Evolutionary conservation across 2,113 vertebrate genomes (phyloP).

Genomic region (Piprites chloris): DNA sequence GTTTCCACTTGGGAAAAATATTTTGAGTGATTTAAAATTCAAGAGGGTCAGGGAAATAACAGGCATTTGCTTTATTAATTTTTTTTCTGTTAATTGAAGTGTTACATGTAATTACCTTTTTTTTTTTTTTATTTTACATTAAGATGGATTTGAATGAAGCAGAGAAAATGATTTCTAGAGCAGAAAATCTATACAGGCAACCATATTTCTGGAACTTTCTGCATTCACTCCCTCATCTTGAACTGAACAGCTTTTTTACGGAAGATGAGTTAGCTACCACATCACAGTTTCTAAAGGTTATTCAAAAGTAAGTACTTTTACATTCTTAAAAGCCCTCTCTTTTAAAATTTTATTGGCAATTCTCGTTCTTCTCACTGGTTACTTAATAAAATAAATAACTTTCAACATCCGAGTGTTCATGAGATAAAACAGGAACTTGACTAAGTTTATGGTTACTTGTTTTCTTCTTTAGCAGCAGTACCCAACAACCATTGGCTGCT

Average conservation of each 20-base stretch:
- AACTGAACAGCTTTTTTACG: neutral
- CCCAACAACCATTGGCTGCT: neutral
- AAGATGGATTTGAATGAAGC: conserved; percentile 68
- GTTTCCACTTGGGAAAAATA: neutral
- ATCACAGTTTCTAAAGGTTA: neutral
- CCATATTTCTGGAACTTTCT: conserved; percentile 69
- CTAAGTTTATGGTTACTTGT: neutral
- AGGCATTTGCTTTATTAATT: accelerated
- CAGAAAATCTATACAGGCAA: conserved; percentile 67
- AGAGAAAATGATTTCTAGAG: conserved; percentile 54
- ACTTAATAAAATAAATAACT: neutral
- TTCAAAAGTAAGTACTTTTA: conserved; percentile 52
- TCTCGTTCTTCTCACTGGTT: neutral
- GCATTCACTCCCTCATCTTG: conserved; percentile 5
- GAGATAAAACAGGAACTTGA: neutral
- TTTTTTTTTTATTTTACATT: neutral
- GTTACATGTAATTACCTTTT: neutral
- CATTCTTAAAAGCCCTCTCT: neutral
- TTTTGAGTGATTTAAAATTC: neutral
- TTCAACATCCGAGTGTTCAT: neutral
- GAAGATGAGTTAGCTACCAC: neutral
- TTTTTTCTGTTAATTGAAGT: neutral
- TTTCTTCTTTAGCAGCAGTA: neutral
- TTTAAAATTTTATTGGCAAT: neutral
- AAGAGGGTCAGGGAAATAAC: neutral